These are phyloP conservation scores for Brachyalestes nurse DNA, from an alignment of 2,797 vertebrate species.

Conservation along the genomic window DNA sequence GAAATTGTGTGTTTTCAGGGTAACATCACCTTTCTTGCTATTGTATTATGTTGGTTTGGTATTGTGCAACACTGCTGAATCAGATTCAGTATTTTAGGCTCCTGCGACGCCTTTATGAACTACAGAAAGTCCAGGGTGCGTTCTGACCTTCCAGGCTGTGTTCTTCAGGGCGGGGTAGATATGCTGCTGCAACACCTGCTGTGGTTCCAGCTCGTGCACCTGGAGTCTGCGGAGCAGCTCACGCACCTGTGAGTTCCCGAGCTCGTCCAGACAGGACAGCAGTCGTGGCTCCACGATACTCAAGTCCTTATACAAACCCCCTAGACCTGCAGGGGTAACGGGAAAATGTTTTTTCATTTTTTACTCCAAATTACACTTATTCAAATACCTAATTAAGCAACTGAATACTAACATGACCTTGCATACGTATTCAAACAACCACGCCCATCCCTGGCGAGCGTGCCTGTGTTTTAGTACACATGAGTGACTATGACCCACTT, in stretches of 20 bases:
- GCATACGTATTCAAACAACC: not conserved
- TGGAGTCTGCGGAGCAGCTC: slow-evolving; percentile 78
- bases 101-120: not conserved
- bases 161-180: slow-evolving; percentile 77
- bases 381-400: not conserved
- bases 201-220: slow-evolving; percentile 79
- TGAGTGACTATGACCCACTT: slow-evolving; percentile 59
- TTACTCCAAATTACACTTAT: not conserved
- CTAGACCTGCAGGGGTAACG: slow-evolving; percentile 62
- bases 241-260: slow-evolving; percentile 78
- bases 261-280: slow-evolving; percentile 75
- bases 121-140: not conserved
- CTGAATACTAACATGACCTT: not conserved
- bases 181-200: slow-evolving; percentile 78
- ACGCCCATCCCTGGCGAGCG: not conserved
- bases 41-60: too few relatives aligned
- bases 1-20: too few relatives aligned
- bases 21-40: too few relatives aligned
- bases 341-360: not conserved
- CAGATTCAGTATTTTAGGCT: not conserved
- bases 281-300: slow-evolving; percentile 75
- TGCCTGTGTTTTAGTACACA: slow-evolving; percentile 18
- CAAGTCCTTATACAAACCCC: slow-evolving; percentile 76
- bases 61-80: too few relatives aligned
- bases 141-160: slow-evolving; percentile 78